phyloP scores from a whole-genome alignment of 2,113 vertebrate species.

The Girardinichthys multiradiatus region DNA sequence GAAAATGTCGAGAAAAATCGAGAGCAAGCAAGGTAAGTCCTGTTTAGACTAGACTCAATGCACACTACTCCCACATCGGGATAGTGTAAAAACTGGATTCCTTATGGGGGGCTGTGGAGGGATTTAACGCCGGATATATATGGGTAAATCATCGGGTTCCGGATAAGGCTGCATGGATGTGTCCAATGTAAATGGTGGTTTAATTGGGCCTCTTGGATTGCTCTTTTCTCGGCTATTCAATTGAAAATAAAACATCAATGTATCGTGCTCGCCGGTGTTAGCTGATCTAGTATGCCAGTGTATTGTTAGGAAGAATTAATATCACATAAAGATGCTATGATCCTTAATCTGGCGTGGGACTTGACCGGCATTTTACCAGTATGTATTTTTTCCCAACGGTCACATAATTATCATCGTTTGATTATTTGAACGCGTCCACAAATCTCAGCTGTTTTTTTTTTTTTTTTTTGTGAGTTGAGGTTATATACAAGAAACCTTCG shows the following conservation, averaged over 20 bases:
- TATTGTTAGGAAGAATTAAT: not conserved
- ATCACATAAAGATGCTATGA: not conserved
- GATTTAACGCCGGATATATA: slow-evolving; percentile 10
- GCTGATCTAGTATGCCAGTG: not conserved
- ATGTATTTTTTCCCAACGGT: not conserved
- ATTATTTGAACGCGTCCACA: slow-evolving; percentile 9
- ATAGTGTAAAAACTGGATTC: slow-evolving; percentile 46
- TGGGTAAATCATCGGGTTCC: slow-evolving; percentile 1
- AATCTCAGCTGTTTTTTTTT: not conserved
- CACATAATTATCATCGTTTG: slow-evolving; percentile 31
- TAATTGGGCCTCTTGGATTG: slow-evolving; percentile 60
- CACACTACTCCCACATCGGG: slow-evolving; percentile 36
- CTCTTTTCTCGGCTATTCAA: slow-evolving; percentile 51
- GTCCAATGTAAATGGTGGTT: slow-evolving; percentile 37
- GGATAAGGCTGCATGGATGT: not conserved
- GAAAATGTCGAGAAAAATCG: slow-evolving; percentile 86
- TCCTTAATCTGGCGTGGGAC: not conserved
- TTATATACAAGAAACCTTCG: not conserved
- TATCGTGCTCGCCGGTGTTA: slow-evolving; percentile 23
- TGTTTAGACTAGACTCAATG: slow-evolving; percentile 22
- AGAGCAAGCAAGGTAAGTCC: slow-evolving; percentile 84
- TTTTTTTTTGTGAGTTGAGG: not conserved
- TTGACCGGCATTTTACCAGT: slow-evolving; percentile 54
- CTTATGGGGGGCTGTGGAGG: slow-evolving; percentile 14
- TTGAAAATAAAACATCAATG: slow-evolving; percentile 41